These are phyloP conservation scores for Chymomyza procnemis DNA, from an alignment of 2,888 invertebrate genomes.

Conservation along the genomic window DNA sequence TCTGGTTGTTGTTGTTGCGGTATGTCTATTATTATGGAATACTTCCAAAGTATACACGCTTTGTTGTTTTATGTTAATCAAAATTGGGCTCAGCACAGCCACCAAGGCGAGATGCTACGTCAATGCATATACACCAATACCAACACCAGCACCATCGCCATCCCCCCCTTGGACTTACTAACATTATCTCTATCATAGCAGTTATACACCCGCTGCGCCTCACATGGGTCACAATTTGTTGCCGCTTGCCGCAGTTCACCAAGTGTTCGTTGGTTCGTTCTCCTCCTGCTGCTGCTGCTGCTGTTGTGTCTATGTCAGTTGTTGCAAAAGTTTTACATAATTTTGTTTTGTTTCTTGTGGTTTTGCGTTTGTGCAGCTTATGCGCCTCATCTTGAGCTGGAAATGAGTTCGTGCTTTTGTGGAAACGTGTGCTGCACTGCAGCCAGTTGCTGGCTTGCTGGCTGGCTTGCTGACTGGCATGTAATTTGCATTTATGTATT, in stretches of 20 bases:
- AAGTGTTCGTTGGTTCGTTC: constrained; percentile 32
- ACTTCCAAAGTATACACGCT: not conserved
- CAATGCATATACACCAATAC: no score
- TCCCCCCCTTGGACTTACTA: not conserved
- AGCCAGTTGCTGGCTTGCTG: constrained; percentile 19
- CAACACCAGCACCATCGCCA: no score
- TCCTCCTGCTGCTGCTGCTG: constrained; percentile 7
- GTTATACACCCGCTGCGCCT: constrained; percentile 3
- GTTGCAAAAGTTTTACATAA: constrained; percentile 39
- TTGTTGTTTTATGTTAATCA: constrained; percentile 12
- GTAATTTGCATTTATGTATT: constrained; percentile 60
- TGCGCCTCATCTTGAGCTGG: constrained; percentile 36
- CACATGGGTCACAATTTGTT: constrained; percentile 12
- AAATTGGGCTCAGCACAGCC: constrained; percentile 35
- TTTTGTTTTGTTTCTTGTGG: constrained; percentile 45
- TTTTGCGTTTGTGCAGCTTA: constrained; percentile 25
- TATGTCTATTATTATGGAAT: constrained; percentile 24
- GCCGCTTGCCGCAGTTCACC: not conserved
- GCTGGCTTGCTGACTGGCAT: constrained; percentile 48
- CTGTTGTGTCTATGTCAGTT: no score
- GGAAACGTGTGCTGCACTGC: constrained; percentile 8
- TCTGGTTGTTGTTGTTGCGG: constrained; percentile 30
- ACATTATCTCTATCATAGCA: not conserved
- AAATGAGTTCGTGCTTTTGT: constrained; percentile 49
- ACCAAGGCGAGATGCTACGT: constrained; percentile 9